Conservation (phyloP, 2,113 vertebrate genomes). For the Dunckerocampus dactyliophorus region DNA sequence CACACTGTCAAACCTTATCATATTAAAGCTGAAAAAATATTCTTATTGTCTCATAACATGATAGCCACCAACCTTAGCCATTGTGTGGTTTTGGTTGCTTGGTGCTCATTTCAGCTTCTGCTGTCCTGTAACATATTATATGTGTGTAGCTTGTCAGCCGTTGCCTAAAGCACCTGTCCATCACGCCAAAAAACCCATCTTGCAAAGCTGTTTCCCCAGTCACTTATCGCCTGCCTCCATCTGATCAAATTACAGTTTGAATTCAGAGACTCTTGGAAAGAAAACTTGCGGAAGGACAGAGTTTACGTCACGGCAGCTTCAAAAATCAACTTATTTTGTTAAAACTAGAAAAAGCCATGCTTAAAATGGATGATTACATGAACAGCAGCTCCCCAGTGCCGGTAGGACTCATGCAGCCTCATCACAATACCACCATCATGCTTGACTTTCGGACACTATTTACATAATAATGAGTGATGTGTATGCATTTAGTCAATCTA, state of each 20-base stretch:
- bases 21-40: background rate
- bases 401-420: too few species aligned
- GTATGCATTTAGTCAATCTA: too few species aligned
- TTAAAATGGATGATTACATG: too few species aligned
- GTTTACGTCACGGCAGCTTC: background rate
- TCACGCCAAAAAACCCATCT: conserved; percentile 55
- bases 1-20: background rate
- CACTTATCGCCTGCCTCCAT: conserved; percentile 36
- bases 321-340: background rate
- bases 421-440: too few species aligned
- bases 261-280: conserved; percentile 29
- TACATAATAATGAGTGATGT: too few species aligned
- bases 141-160: conserved; percentile 41
- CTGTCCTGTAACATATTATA: conserved; percentile 19
- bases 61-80: background rate
- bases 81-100: background rate
- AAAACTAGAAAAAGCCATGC: too few species aligned
- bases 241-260: conserved; percentile 49
- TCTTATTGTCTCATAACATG: background rate
- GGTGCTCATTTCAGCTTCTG: conserved; percentile 14
- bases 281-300: conserved; percentile 17
- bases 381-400: too few species aligned
- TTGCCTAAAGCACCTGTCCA: conserved; percentile 50
- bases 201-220: conserved; percentile 36
- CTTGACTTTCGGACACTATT: too few species aligned